phyloP scores from a whole-genome alignment of 1,140 invertebrate species.

The Microplitis mediator region DNA sequence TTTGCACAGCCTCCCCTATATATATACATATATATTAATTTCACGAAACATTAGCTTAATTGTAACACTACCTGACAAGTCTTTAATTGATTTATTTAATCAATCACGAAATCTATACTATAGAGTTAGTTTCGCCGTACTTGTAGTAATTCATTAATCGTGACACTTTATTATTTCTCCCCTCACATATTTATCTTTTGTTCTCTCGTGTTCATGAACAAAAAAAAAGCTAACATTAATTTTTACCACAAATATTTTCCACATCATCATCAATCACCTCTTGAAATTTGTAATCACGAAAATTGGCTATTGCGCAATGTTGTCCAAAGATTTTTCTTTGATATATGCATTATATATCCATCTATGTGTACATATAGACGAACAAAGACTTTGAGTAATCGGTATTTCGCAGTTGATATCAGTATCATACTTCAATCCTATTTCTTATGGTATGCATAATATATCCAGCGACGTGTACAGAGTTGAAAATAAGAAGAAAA shows the following conservation, averaged over 20 bases:
- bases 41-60: neutral
- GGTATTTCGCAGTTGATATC: neutral
- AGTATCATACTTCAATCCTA: neutral
- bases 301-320: no score
- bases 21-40: neutral
- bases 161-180: neutral
- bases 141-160: neutral
- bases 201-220: neutral
- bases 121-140: neutral
- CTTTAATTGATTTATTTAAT: conserved; percentile 15
- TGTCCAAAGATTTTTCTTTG: no score
- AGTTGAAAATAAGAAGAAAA: neutral
- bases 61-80: neutral
- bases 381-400: conserved; percentile 5
- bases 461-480: neutral
- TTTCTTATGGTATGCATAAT: neutral
- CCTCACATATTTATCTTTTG: neutral
- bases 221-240: no score
- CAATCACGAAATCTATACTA: conserved; percentile 12
- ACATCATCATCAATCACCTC: conserved; percentile 9
- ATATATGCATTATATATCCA: no score
- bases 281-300: neutral
- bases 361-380: neutral
- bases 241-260: neutral
- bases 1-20: neutral